phyloP scores from a whole-genome alignment of 2,888 invertebrate genomes.

The Ferrisia virgata region DNA sequence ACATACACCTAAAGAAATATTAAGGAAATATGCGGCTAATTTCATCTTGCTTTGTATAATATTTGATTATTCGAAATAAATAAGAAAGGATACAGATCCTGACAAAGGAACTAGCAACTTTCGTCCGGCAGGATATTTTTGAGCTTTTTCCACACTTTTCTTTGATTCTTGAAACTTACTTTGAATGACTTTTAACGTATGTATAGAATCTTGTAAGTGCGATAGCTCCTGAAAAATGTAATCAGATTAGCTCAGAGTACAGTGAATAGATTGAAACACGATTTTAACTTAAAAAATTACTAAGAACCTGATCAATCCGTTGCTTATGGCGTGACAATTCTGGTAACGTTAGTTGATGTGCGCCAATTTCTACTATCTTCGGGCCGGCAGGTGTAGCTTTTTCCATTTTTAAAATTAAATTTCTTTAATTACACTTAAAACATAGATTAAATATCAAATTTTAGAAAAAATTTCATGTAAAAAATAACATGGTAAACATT shows the following conservation, averaged over 20 bases:
- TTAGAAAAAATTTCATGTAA: neutral
- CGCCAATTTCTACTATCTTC: slow-evolving; percentile 63
- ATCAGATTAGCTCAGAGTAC: neutral
- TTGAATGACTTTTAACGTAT: slow-evolving; percentile 85
- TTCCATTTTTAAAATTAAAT: slow-evolving; percentile 6
- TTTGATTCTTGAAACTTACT: slow-evolving; percentile 85
- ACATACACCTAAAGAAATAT: slow-evolving; percentile 77
- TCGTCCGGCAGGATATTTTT: slow-evolving; percentile 72
- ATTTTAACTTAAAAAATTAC: neutral
- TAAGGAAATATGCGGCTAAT: neutral
- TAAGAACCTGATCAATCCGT: slow-evolving; percentile 76
- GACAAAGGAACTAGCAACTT: slow-evolving; percentile 90
- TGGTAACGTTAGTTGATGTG: slow-evolving; percentile 73
- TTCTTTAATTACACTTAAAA: neutral
- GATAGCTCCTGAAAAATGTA: slow-evolving; percentile 67
- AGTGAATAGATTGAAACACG: neutral
- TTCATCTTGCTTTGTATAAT: neutral
- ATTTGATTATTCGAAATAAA: neutral
- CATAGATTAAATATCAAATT: neutral
- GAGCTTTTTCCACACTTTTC: slow-evolving; percentile 76
- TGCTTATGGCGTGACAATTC: slow-evolving; percentile 81
- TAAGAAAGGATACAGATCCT: slow-evolving; percentile 67
- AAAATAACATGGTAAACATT: slow-evolving; percentile 11
- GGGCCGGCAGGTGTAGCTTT: slow-evolving; percentile 8
- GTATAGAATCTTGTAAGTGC: slow-evolving; percentile 85